phyloP scores from a whole-genome alignment of 2,888 invertebrate species.

The Seira sanloemensis region DNA sequence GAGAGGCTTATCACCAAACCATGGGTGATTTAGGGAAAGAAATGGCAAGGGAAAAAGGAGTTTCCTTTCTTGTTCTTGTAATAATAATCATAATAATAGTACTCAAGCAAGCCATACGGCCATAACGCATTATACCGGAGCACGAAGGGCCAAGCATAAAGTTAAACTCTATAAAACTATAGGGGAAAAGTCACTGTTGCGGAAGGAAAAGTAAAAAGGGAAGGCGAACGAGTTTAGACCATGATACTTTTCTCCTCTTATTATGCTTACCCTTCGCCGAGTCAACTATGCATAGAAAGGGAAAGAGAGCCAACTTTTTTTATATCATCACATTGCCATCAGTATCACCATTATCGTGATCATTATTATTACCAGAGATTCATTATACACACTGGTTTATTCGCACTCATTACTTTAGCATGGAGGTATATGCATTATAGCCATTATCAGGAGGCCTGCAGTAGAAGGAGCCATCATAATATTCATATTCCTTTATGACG shows the following conservation, averaged over 20 bases:
- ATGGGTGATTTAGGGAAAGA: constrained; percentile 57
- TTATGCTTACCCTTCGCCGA: too few relatives aligned
- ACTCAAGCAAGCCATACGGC: not conserved
- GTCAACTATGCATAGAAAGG: too few relatives aligned
- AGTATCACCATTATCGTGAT: constrained; percentile 56
- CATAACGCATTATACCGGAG: not conserved
- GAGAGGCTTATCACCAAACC: constrained; percentile 56
- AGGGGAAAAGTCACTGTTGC: constrained; percentile 27
- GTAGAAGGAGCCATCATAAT: constrained; percentile 18
- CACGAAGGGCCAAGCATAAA: not conserved
- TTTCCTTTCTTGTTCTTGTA: constrained; percentile 56
- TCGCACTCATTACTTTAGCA: constrained; percentile 62
- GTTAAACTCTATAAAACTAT: not conserved
- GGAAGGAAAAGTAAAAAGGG: constrained; percentile 56
- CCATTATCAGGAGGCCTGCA: too few relatives aligned
- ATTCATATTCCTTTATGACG: not conserved
- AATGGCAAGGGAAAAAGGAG: constrained; percentile 52
- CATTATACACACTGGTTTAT: constrained; percentile 64
- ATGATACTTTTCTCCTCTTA: constrained; percentile 32
- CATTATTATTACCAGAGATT: constrained; percentile 55
- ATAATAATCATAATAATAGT: constrained; percentile 51
- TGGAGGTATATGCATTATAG: too few relatives aligned
- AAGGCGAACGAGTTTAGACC: constrained; percentile 51
- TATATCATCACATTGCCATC: constrained; percentile 52
- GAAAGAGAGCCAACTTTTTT: constrained; percentile 25